Evolutionary conservation across 2,888 invertebrate species (phyloP), one percentile per base, ranked within the genome.

Genomic region (Sisyra terminalis): DNA sequence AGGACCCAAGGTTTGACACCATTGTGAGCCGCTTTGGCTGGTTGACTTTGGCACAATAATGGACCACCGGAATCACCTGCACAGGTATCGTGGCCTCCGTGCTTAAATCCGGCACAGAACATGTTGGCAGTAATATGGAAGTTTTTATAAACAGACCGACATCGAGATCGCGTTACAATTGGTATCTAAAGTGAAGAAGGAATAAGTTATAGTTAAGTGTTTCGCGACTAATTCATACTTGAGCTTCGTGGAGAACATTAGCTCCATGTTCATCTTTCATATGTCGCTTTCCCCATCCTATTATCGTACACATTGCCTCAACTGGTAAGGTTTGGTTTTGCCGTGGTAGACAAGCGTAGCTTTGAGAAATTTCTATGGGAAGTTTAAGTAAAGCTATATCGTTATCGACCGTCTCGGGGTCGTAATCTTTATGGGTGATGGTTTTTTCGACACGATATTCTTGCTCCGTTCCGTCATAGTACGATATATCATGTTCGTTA

Each of bases 251-350:
- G 15, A 94, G 67, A 9, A 84, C 69, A 51, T 81, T 76, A 0
- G 88, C 83, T 10, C 93, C 93, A 51, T 78, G 79, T 6, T 77
- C 70, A 53, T 88, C 84, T 1, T 75, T 75, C 40, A 78, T 71
- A 35, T 75, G 69, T 43, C 78, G 70, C 63, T 92, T 90, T 13
- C 93, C 93, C 93, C 93, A 94, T 1, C 94, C 94, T 46, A 92
- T 75, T 47, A 92, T 89, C 2, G 82, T 79, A 57, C 92, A 93
- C 24, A 75, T 18, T 60, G 75, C 62, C 65, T 73, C 63, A 3
- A 71, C 66, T 0, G 80, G 74, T 43, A 85, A 64, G 0, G 72
- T 65, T 53, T 80, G 78, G 42, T 67, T 67, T 2, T 76, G 70
- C n/a, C 67, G 64, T 0, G 93, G 93, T 42, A 93, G 63, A 54